Percentiles rank a stretch among this genome's conserved stretches.
These are phyloP conservation scores for Gavialis gangeticus DNA, from an alignment of 2,113 vertebrate genomes.

Conservation along the genomic window DNA sequence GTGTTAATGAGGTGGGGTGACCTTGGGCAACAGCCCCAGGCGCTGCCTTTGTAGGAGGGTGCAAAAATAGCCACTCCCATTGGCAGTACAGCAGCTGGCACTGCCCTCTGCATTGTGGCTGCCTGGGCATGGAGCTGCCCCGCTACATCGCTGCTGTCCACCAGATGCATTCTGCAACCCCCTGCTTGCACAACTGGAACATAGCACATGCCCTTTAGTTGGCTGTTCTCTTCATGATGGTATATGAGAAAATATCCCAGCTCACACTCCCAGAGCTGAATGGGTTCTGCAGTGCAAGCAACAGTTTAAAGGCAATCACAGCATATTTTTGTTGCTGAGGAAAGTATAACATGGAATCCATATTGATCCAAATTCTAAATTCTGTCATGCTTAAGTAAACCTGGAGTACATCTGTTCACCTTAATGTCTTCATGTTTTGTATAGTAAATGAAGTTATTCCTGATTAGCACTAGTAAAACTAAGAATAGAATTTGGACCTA, in stretches of 20 bases:
- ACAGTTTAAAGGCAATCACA: background rate
- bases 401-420: background rate
- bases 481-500: background rate
- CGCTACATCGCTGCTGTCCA: no score
- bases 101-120: no score
- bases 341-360: background rate
- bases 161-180: background rate
- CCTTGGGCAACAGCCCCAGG: no score
- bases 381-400: background rate
- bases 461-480: background rate
- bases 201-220: background rate
- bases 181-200: background rate
- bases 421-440: background rate
- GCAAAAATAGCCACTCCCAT: no score
- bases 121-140: no score
- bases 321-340: background rate
- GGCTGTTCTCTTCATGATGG: background rate
- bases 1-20: no score
- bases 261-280: background rate
- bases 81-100: no score
- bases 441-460: background rate
- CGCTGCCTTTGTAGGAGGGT: no score
- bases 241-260: background rate
- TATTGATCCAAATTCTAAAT: constrained; percentile 3
- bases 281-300: background rate